Base-by-base conservation (phyloP, 2,113 vertebrate species). In the Triplophysa siluroides region DNA sequence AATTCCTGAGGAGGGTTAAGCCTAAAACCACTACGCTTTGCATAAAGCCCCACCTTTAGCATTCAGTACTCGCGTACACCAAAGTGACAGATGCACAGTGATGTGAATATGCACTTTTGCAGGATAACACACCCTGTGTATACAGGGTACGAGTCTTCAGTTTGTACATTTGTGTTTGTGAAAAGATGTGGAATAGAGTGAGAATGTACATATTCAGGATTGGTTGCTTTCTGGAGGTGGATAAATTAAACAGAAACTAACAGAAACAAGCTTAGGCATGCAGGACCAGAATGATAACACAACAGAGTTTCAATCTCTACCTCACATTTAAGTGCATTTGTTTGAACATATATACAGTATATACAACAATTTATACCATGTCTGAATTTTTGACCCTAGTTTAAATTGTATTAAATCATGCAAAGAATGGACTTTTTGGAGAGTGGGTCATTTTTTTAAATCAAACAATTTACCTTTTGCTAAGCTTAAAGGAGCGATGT, bases 191-290 rank as follows among this genome's bases (percentile, higher is more conserved):
- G 4, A 33, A 24, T 63, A 47, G 43, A 19, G 16, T 10, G 26
- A 63, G 23, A 45, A 24, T 62, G 33, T 62, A 62, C 56, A 33
- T 72, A 38, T 16, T 69, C 47, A 70, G 11, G 26, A 72, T 21
- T 6, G 54, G 26, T 73, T 16, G 26, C 38, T 60, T 23, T 11
- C 38, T 23, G 12, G n/a, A 21, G 8, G 24, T 18, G 16, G 6
- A 58, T 72, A 14, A 58, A 76, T 79, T 84, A 60, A 86, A 84
- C 83, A 43, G 75, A 89, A 86, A 88, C 85, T 84, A 8, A 62
- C 80, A 86, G 81, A 84, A 62, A 78, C 92, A 90, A 85, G 92
- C 85, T 56, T 52, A 65, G 88, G 67, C 91, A 89, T 47, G 92
- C 89, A 85, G 79, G 62, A 83, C 66, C 65, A 54, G 82, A 88